These are phyloP conservation scores for Macrobrachium nipponense DNA, from an alignment of 1,140 invertebrate genomes.

Conservation along the genomic window DNA sequence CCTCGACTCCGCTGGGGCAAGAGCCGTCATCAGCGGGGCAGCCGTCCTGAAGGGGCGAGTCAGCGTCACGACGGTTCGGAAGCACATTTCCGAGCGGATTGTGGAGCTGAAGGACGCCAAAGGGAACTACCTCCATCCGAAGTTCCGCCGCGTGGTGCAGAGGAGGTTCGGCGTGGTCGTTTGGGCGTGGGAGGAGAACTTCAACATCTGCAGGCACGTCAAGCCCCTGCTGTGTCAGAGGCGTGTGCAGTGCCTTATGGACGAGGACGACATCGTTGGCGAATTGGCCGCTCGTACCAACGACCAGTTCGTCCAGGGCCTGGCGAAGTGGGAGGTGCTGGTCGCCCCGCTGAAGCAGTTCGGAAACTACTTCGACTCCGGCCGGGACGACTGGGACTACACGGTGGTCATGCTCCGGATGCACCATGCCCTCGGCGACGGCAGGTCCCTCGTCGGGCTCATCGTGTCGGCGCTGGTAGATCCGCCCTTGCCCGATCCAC, in stretches of 20 bases:
- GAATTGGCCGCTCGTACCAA: constrained; percentile 25
- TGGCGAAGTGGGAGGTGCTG: constrained; percentile 40
- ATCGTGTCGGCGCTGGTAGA: constrained; percentile 35
- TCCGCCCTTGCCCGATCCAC: neutral
- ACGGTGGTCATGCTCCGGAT: constrained; percentile 35
- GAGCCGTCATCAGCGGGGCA: constrained; percentile 41
- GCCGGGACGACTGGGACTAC: constrained; percentile 11
- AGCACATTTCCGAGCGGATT: neutral
- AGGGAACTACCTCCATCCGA: constrained; percentile 28
- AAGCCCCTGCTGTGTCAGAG: neutral
- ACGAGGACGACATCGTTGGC: constrained; percentile 28
- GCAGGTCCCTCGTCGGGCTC: constrained; percentile 33
- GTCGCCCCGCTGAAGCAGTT: constrained; percentile 23
- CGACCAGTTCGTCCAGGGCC: constrained; percentile 33
- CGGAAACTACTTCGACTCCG: neutral
- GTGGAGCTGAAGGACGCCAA: constrained; percentile 1
- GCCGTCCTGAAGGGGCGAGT: constrained; percentile 26
- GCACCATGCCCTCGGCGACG: constrained; percentile 42
- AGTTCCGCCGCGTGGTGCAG: constrained; percentile 38
- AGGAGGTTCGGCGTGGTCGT: constrained; percentile 40
- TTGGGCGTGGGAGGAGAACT: constrained; percentile 44
- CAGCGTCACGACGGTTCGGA: constrained; percentile 12
- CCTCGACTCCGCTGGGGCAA: constrained; percentile 33
- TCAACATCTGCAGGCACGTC: constrained; percentile 31
- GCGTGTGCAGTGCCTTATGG: neutral